These are phyloP conservation scores for Stictocephala bisonia DNA, from an alignment of 2,888 invertebrate genomes.

Conservation along the genomic window DNA sequence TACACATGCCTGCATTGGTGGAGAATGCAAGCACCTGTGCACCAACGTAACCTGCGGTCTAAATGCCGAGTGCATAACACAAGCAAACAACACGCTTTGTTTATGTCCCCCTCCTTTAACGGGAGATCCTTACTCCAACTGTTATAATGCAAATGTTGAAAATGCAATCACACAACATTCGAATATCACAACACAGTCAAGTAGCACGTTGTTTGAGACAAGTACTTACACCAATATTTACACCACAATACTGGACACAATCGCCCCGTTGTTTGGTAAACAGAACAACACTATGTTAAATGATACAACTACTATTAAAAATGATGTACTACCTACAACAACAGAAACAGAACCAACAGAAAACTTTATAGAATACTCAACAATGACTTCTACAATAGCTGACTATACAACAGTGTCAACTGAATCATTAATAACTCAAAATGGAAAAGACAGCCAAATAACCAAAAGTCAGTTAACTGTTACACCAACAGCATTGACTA, in stretches of 20 bases:
- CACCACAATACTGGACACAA: too few species aligned
- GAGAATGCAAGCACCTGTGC: conserved; percentile 84
- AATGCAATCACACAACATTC: conserved; percentile 61
- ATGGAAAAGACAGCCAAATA: conserved; percentile 5
- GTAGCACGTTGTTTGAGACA: too few species aligned
- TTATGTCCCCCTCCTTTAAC: conserved; percentile 67
- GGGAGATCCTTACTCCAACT: conserved; percentile 53
- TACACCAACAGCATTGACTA: too few species aligned
- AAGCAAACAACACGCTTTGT: conserved; percentile 86
- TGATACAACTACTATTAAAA: conserved; percentile 34
- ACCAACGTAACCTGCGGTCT: conserved; percentile 70
- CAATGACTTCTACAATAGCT: background rate
- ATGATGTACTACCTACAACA: background rate
- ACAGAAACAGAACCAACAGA: conserved; percentile 17
- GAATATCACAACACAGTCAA: background rate
- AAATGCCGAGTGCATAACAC: conserved; percentile 81
- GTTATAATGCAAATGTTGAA: conserved; percentile 1
- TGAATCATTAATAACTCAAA: background rate
- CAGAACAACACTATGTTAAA: too few species aligned
- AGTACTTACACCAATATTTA: too few species aligned
- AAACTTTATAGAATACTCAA: background rate
- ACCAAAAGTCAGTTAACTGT: too few species aligned
- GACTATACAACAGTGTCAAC: background rate
- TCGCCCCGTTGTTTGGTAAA: too few species aligned
- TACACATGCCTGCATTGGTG: conserved; percentile 85